These are phyloP conservation scores for Protonemura montana DNA, from an alignment of 2,888 invertebrate genomes.

Conservation along the genomic window DNA sequence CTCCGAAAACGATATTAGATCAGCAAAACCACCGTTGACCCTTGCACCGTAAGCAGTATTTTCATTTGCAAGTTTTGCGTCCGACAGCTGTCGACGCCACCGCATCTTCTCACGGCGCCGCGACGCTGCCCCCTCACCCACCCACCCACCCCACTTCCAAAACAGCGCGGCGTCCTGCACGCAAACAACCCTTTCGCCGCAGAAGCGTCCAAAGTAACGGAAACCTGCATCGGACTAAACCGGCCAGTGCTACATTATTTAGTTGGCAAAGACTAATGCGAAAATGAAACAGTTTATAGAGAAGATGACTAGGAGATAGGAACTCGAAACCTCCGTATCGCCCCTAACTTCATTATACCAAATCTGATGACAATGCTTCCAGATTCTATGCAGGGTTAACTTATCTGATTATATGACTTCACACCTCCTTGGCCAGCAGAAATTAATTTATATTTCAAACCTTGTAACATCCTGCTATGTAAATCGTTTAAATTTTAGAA, in stretches of 20 bases:
- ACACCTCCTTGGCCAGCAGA: background rate
- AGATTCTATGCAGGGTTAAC: background rate
- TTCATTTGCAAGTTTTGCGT: conserved; percentile 38
- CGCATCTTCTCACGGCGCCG: conserved; percentile 32
- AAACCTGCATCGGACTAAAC: conserved; percentile 35
- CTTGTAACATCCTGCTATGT: background rate
- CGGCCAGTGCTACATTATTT: conserved; percentile 26
- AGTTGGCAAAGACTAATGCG: conserved; percentile 20
- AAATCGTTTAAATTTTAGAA: background rate
- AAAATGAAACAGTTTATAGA: background rate
- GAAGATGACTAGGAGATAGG: background rate
- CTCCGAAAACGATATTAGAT: conserved; percentile 17
- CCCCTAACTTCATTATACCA: background rate
- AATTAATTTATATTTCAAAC: background rate
- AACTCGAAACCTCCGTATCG: background rate
- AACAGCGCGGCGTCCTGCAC: background rate
- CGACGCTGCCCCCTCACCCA: background rate
- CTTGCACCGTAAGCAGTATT: background rate
- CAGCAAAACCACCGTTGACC: conserved; percentile 35
- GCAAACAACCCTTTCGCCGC: conserved; percentile 5
- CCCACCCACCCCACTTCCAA: background rate
- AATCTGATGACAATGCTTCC: background rate
- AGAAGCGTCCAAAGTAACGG: conserved; percentile 18
- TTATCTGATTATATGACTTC: background rate
- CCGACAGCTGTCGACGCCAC: conserved; percentile 19